Base-by-base conservation (phyloP, 2,888 invertebrate species). In the Copidosoma aretas region DNA sequence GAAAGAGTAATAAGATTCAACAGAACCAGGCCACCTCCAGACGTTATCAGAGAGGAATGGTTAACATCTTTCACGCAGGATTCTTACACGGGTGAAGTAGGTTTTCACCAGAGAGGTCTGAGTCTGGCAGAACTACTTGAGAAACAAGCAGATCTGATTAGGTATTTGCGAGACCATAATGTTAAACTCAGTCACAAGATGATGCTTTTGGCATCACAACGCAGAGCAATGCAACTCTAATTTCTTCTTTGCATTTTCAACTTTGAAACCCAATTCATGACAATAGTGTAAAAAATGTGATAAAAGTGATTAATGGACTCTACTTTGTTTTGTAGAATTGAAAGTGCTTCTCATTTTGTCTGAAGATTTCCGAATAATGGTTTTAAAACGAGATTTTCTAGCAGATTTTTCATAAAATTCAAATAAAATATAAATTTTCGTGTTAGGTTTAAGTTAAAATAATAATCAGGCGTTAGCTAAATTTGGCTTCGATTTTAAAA, bases 131-230 rank as follows among this genome's bases (percentile, higher is more conserved):
- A 90, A 68, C 85, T 91, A 62, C 83, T 91, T 58, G 90, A 91
- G 77, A 90, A 90, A 80, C 91, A 91, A 85, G 91, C 91, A 32
- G 91, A 91, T 82, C 84, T 91, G 12, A 91, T 91, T 73, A 85
- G 87, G 77, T 90, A 90, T 78, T 83, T 91, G 66, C 87, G 87
- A 73, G 91, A 91, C 77, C 90, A 91, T 74, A 90, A 91, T 76
- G 87, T 87, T 39, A 87, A 87, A 77, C 84, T 91, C 53, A 88
- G 89, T 73, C 88, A 89, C 74, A 90, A 88, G 79, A 84, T 91
- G 75, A 89, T 91, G 85, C 62, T 78, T 22, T 70, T 82, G 4
- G 77, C 79, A 19, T 74, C 78, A 10, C 77, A 79, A 15, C 77
- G 73, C 67, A 72, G 71, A 65, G 32, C 52, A 25, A 43, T 19